Conservation (phyloP, 2,113 vertebrate species). For the Perognathus longimembris region DNA sequence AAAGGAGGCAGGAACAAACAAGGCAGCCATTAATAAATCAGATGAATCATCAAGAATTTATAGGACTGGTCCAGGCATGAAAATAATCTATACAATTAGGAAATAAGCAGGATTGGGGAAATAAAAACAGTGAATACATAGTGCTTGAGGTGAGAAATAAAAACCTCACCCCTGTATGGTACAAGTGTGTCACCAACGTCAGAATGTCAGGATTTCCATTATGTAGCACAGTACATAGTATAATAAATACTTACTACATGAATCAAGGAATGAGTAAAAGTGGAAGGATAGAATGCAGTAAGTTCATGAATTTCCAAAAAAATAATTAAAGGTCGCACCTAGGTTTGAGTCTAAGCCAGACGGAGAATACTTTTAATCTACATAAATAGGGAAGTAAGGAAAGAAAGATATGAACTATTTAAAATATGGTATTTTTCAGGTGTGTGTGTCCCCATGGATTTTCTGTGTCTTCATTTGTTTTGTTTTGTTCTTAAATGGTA, state of each 20-base stretch:
- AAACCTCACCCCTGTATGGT: not conserved
- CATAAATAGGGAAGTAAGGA: not conserved
- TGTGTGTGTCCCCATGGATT: not conserved
- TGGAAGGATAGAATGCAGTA: not conserved
- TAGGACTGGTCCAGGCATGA: not conserved
- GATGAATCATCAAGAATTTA: not conserved
- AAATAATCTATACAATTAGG: not conserved
- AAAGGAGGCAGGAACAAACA: not conserved
- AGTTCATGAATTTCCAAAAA: not conserved
- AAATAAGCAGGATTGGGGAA: not conserved
- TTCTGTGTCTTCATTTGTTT: not conserved
- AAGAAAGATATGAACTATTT: not conserved
- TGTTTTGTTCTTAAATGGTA: no score
- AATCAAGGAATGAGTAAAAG: not conserved
- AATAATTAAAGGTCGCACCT: not conserved
- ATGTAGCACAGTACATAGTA: not conserved
- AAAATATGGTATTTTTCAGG: slow-evolving; percentile 12
- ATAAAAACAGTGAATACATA: not conserved
- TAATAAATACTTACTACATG: not conserved
- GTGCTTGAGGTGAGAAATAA: not conserved
- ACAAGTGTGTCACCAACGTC: no score
- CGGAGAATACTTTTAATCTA: not conserved
- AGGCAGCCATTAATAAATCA: not conserved
- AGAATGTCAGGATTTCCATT: not conserved
- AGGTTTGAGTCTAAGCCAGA: slow-evolving; percentile 3